phyloP scores from a whole-genome alignment of 2,797 vertebrate species.

The Rousettus madagascariensis region DNA sequence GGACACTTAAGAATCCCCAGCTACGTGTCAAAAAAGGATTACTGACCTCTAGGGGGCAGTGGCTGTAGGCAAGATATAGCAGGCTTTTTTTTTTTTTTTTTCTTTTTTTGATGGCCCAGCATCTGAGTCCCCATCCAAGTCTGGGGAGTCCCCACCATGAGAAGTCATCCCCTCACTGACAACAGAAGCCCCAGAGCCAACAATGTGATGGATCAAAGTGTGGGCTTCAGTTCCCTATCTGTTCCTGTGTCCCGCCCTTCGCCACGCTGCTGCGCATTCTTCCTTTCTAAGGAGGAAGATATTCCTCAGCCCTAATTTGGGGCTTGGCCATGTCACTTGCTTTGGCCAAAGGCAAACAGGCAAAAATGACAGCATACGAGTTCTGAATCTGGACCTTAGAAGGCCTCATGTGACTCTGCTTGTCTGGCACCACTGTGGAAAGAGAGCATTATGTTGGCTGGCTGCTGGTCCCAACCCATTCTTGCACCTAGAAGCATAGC shows the following conservation, averaged over 20 bases:
- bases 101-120: neutral
- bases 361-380: neutral
- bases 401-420: neutral
- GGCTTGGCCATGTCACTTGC: neutral
- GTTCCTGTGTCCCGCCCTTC: neutral
- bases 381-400: neutral
- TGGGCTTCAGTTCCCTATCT: rapidly evolving
- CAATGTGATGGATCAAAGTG: neutral
- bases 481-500: neutral
- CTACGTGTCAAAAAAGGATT: neutral
- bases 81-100: neutral
- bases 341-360: neutral
- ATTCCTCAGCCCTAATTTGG: neutral
- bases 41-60: neutral
- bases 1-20: neutral
- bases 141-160: neutral
- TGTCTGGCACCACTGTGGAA: neutral
- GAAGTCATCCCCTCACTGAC: too few species aligned
- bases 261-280: neutral
- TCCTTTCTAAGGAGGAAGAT: neutral
- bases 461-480: neutral
- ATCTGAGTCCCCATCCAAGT: neutral
- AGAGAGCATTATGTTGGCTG: neutral
- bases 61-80: neutral
- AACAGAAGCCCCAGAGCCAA: neutral